These are phyloP conservation scores for Coptotermes formosanus DNA, from an alignment of 1,140 invertebrate species.

Conservation along the genomic window DNA sequence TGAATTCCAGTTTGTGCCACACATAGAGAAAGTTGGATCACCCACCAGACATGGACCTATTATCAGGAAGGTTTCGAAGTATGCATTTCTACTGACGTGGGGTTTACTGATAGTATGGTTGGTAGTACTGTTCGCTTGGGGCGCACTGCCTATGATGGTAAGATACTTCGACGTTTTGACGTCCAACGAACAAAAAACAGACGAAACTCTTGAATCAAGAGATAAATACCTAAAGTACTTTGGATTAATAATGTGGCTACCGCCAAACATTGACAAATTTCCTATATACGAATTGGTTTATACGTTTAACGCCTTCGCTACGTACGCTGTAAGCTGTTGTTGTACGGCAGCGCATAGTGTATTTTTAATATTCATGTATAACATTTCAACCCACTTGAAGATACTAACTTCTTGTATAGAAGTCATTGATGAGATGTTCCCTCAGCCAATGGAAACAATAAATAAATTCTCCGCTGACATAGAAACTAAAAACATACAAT, in stretches of 20 bases:
- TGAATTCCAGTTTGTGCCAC: not conserved
- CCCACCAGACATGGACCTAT: not conserved
- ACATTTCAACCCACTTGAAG: not conserved
- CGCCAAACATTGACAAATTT: not conserved
- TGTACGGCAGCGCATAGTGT: not conserved
- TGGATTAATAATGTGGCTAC: not conserved
- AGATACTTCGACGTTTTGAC: not conserved
- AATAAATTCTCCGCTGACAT: too few relatives aligned
- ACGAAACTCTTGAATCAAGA: not conserved
- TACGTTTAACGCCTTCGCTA: not conserved
- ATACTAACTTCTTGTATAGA: not conserved
- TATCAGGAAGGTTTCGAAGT: not conserved
- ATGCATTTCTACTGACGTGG: not conserved
- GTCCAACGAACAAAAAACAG: not conserved
- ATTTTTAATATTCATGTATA: not conserved
- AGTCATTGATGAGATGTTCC: not conserved
- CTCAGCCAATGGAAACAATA: not conserved
- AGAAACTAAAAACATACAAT: too few relatives aligned
- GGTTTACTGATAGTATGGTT: not conserved
- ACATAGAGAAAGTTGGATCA: not conserved
- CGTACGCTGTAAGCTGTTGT: not conserved
- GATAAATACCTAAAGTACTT: not conserved
- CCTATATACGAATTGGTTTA: not conserved
- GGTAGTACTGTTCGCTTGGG: not conserved
- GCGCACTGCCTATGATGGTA: not conserved